These are phyloP conservation scores for Neomonachus schauinslandi DNA, from an alignment of 2,113 vertebrate genomes.

Conservation along the genomic window DNA sequence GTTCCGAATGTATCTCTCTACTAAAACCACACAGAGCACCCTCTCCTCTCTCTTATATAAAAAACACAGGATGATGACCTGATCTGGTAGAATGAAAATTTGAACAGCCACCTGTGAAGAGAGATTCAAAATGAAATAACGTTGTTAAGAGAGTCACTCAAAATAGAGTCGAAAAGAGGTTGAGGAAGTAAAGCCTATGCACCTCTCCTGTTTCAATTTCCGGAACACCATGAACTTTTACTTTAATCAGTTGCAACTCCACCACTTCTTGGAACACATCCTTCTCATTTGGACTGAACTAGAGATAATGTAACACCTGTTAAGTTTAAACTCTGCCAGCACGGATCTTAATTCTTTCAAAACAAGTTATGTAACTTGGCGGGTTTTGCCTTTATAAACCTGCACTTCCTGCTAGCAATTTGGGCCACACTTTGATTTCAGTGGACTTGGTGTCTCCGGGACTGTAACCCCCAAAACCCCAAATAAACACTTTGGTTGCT, in stretches of 20 bases:
- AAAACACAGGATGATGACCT: background rate
- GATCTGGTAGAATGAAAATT: background rate
- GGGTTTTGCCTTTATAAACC: background rate
- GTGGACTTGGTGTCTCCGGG: background rate
- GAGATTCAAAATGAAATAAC: background rate
- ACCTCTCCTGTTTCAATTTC: background rate
- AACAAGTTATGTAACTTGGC: background rate
- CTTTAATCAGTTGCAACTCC: background rate
- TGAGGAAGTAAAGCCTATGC: background rate
- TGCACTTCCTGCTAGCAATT: background rate
- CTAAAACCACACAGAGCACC: background rate
- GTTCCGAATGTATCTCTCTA: slow-evolving; percentile 21
- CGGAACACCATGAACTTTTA: background rate
- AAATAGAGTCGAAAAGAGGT: background rate
- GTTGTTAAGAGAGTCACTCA: background rate
- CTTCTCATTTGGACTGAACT: background rate
- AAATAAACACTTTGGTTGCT: background rate
- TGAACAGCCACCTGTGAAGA: background rate
- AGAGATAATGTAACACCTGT: background rate
- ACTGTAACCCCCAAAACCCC: background rate
- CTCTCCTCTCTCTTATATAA: background rate
- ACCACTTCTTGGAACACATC: background rate
- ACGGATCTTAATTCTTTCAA: background rate
- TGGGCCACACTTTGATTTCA: background rate
- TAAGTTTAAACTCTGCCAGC: background rate